Percentiles rank a stretch among this genome's conserved stretches.
Evolutionary conservation across 2,797 vertebrate genomes (phyloP).

Genomic region (Carcharodon carcharias): DNA sequence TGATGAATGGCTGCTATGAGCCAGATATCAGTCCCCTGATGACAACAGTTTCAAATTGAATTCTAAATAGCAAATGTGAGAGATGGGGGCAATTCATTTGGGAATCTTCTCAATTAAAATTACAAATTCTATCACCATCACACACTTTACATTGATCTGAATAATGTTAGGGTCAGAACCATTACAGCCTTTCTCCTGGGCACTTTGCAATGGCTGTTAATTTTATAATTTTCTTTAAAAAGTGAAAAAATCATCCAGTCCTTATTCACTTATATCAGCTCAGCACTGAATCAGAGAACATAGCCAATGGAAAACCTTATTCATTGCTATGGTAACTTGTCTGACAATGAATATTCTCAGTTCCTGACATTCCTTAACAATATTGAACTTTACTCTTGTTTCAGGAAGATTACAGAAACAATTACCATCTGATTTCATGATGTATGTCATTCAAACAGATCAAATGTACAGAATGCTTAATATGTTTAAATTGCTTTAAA

Average conservation of each 20-base stretch:
- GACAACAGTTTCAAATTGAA: conserved; percentile 30
- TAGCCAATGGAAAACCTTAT: neutral
- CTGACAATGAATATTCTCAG: conserved; percentile 15
- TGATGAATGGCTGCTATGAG: neutral
- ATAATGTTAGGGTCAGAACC: conserved; percentile 20
- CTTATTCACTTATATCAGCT: neutral
- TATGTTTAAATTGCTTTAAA: neutral
- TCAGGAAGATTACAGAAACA: neutral
- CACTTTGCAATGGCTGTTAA: conserved; percentile 10
- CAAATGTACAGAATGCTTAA: neutral
- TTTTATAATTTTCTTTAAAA: neutral
- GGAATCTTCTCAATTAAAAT: conserved; percentile 28
- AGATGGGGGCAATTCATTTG: conserved; percentile 23
- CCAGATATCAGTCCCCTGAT: neutral
- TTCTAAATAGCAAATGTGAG: conserved; percentile 21
- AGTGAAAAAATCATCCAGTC: neutral
- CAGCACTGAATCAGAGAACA: neutral
- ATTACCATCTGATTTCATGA: neutral
- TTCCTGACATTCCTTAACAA: neutral
- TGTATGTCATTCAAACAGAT: neutral
- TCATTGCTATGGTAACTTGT: neutral
- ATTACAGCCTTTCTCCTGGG: neutral
- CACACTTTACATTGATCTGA: neutral
- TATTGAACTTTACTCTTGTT: conserved; percentile 4
- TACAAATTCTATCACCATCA: conserved; percentile 15